These are phyloP conservation scores for Tethya wilhelma DNA, from an alignment of 37 sponge, comb jelly and placozoan species.

Conservation along the genomic window DNA sequence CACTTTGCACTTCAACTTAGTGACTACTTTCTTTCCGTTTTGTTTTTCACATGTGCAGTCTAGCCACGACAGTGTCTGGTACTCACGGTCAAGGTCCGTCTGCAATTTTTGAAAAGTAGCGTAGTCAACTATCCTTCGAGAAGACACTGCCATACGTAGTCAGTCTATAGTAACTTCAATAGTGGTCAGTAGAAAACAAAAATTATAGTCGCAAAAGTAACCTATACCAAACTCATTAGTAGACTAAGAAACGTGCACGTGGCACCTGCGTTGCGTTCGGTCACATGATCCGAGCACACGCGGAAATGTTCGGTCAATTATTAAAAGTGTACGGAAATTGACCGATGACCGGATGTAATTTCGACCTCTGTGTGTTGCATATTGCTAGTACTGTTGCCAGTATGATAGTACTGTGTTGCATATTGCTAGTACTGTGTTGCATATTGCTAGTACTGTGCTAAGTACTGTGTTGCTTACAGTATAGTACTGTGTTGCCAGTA, in stretches of 20 bases:
- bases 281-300: constrained; percentile 40
- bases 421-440: too few species aligned
- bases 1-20: constrained; percentile 35
- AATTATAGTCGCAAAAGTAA: too few species aligned
- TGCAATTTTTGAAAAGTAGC: constrained; percentile 66
- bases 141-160: too few species aligned
- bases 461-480: too few species aligned
- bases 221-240: too few species aligned
- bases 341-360: constrained; percentile 61
- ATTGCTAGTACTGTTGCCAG: background rate
- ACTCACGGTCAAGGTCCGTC: constrained; percentile 61
- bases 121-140: constrained; percentile 41
- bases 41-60: constrained; percentile 40
- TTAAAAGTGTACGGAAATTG: constrained; percentile 53
- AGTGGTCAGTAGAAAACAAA: too few species aligned
- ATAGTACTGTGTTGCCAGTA: too few species aligned
- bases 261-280: constrained; percentile 16
- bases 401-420: too few species aligned
- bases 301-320: constrained; percentile 41
- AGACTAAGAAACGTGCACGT: too few species aligned
- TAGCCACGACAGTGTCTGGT: constrained; percentile 64
- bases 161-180: too few species aligned
- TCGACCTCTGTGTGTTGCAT: constrained; percentile 41
- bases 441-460: too few species aligned
- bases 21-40: constrained; percentile 33